A percentile compares a stretch with the other conserved stretches of the same genome.
Evolutionary conservation across 2,888 invertebrate species (phyloP).

Genomic region (Eurytoma adleriae): DNA sequence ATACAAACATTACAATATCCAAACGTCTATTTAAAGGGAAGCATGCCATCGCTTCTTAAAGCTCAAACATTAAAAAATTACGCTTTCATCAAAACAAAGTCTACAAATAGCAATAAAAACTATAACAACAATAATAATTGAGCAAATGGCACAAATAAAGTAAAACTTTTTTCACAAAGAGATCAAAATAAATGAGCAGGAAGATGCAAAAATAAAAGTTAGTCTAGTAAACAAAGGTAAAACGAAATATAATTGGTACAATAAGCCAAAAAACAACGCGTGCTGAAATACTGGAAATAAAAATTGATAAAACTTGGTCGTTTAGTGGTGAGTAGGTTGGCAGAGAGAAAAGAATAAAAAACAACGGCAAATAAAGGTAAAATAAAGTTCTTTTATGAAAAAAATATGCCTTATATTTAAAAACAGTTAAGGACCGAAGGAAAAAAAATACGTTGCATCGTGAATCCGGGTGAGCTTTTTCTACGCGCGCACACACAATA

Average conservation of each 20-base stretch:
- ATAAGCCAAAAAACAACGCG: no score
- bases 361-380: conserved; percentile 20
- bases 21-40: conserved; percentile 1
- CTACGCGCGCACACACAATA: conserved; percentile 31
- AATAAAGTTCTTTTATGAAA: conserved; percentile 36
- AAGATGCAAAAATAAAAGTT: background rate
- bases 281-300: no score
- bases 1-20: background rate
- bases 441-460: conserved; percentile 34
- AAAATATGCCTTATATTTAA: conserved; percentile 51
- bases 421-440: conserved; percentile 43
- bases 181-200: background rate
- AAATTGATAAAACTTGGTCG: background rate
- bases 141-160: background rate
- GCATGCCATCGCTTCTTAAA: conserved; percentile 36
- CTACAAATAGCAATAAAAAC: conserved; percentile 2
- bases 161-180: background rate
- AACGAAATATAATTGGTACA: no score
- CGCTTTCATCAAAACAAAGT: conserved; percentile 3
- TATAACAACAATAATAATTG: background rate
- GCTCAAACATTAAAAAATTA: conserved; percentile 4
- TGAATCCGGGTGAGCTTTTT: conserved; percentile 35
- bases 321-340: background rate
- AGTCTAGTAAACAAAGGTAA: no score
- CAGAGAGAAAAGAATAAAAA: conserved; percentile 15